Evolutionary conservation across 2,888 invertebrate genomes (phyloP).

Genomic region (Aleiodes alternator): DNA sequence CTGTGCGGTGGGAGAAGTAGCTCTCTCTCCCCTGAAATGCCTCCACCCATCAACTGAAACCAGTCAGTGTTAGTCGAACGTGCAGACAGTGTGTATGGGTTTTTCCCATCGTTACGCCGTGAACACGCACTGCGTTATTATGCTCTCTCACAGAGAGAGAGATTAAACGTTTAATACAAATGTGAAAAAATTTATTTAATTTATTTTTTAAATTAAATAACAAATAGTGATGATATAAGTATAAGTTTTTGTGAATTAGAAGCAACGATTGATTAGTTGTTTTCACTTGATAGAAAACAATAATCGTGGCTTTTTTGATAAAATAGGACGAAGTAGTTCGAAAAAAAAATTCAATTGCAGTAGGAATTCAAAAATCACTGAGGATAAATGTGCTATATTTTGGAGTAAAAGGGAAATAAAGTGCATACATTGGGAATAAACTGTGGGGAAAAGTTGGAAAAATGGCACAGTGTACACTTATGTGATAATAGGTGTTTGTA

Average conservation of each 20-base stretch:
- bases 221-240: background rate
- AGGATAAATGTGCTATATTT: slow-evolving; percentile 21
- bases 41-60: slow-evolving; percentile 55
- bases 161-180: slow-evolving; percentile 3
- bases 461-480: slow-evolving; percentile 42
- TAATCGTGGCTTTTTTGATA: background rate
- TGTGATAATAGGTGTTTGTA: slow-evolving; percentile 42
- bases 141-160: slow-evolving; percentile 1
- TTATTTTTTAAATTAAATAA: background rate
- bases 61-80: slow-evolving; percentile 58
- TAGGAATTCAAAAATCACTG: background rate
- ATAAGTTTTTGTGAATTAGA: background rate
- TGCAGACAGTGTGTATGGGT: slow-evolving; percentile 42
- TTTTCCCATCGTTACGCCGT: background rate
- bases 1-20: slow-evolving; percentile 37
- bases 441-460: slow-evolving; percentile 32
- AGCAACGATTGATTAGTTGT: background rate
- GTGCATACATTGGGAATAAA: slow-evolving; percentile 31
- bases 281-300: background rate
- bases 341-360: background rate
- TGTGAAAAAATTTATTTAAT: background rate
- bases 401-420: background rate
- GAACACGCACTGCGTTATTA: slow-evolving; percentile 37
- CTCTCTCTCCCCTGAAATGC: slow-evolving; percentile 52
- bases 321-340: background rate